Evolutionary conservation across 2,797 vertebrate genomes (phyloP), one percentile per base, ranked within the genome.

Genomic region (Pteronotus mesoamericanus): DNA sequence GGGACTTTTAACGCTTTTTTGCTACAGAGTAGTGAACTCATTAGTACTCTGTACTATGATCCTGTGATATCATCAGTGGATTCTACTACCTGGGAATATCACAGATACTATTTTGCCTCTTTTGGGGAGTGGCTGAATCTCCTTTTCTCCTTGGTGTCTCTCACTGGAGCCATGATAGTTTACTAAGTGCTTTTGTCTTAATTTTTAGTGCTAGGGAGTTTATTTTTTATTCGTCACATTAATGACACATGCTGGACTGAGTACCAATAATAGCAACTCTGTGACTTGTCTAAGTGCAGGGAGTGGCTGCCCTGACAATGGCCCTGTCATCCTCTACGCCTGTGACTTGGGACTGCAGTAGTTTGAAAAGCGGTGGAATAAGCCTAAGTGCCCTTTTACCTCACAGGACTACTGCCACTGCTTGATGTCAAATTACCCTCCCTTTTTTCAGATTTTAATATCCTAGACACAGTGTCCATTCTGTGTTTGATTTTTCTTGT

Each of bases 381-480:
- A 99, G 98, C 99, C 99, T 57, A 98, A 97, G 98, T 99, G 48
- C 99, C 99, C 1, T 97, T 99, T 82, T 99, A 99, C 97, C 98
- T 99, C 77, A 98, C 99, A 68, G 78, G 98, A 48, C 97, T 99
- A 96, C 98, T 99, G 51, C 99, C 99, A 0, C 98, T 99, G 94
- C 99, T 99, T 95, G 99, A 99, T 98, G 99, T 99, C 97, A 99
- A 99, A 93, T 99, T 99, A 0, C 99, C 99, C 0, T 99, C 99
- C n/a, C 99, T 99, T 98, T 99, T 99, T 79, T 99, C 99, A 0
- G 99, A 99, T 96, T 99, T 99, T 98, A 99, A 99, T 57, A 99
- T 99, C 74, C 96, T 99, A 80, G 99, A 99, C 55, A 99, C 99
- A 0, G 94, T 99, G 89, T 99, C 99, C 0, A 99, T 99, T 89